Evolutionary conservation across 2,888 invertebrate genomes (phyloP).

Genomic region (Spialia ferax): DNA sequence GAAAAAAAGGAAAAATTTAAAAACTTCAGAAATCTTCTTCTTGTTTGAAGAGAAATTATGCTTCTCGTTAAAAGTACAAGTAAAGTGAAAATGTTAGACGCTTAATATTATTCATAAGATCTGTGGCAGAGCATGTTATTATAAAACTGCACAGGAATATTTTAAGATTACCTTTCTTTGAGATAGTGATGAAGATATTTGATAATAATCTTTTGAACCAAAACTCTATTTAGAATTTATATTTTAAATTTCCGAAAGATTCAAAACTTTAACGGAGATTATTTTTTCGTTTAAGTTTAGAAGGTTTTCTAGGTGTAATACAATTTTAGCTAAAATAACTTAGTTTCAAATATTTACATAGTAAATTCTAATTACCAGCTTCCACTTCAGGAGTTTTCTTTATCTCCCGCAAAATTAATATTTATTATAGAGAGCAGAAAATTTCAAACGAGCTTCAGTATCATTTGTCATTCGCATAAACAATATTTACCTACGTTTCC

Average conservation of each 20-base stretch:
- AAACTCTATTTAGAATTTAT: no score
- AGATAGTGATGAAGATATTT: background rate
- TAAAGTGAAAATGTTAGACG: slow-evolving; percentile 15
- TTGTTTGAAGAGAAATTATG: background rate
- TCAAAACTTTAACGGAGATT: no score
- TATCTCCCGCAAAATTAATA: slow-evolving; percentile 1
- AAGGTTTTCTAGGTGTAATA: no score
- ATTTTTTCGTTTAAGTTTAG: no score
- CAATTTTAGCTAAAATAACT: no score
- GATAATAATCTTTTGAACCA: background rate
- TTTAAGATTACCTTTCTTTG: slow-evolving; percentile 16
- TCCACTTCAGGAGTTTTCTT: background rate
- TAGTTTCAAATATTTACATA: background rate
- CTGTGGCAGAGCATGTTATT: slow-evolving; percentile 16
- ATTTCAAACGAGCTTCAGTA: slow-evolving; percentile 8
- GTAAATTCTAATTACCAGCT: background rate
- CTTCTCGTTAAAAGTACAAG: slow-evolving; percentile 1
- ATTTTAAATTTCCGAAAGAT: no score
- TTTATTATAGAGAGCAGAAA: background rate
- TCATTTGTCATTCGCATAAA: slow-evolving; percentile 55
- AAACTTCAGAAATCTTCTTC: background rate
- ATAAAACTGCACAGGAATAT: slow-evolving; percentile 23
- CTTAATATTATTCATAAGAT: slow-evolving; percentile 32
- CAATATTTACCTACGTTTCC: slow-evolving; percentile 61
- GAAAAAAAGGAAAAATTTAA: background rate